A percentile compares a stretch with the other conserved stretches of the same genome.
Conservation (phyloP, 2,888 invertebrate species). For the Pristionchus arcanus region DNA sequence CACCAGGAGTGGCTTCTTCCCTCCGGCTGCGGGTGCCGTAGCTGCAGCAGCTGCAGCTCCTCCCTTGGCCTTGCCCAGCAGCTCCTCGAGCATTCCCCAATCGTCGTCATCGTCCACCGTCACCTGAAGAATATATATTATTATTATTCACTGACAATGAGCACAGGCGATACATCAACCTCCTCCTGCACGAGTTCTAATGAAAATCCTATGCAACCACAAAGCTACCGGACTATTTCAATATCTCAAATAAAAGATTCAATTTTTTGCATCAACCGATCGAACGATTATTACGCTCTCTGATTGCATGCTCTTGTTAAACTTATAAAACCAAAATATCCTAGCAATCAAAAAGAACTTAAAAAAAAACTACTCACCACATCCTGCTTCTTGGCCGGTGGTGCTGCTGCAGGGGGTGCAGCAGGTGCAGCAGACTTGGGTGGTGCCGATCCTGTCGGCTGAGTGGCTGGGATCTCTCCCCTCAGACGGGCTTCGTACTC, state of each 20-base stretch:
- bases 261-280: no score
- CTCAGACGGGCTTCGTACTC: conserved; percentile 34
- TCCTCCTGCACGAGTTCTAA: background rate
- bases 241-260: background rate
- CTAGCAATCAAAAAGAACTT: background rate
- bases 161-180: background rate
- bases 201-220: background rate
- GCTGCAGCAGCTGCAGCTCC: background rate
- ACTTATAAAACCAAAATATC: background rate
- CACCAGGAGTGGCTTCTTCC: background rate
- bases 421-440: background rate
- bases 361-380: conserved; percentile 10
- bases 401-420: background rate
- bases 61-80: conserved; percentile 9
- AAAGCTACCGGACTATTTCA: background rate
- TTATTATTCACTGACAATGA: background rate
- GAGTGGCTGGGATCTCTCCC: background rate
- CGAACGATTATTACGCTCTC: no score
- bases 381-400: background rate
- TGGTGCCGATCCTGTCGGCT: background rate
- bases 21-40: background rate
- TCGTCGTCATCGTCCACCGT: conserved; percentile 52
- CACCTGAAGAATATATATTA: background rate
- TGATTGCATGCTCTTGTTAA: background rate
- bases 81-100: conserved; percentile 49